These are phyloP conservation scores for Alcedo quadribrachys DNA, from an alignment of 2,797 vertebrate genomes.

Conservation along the genomic window DNA sequence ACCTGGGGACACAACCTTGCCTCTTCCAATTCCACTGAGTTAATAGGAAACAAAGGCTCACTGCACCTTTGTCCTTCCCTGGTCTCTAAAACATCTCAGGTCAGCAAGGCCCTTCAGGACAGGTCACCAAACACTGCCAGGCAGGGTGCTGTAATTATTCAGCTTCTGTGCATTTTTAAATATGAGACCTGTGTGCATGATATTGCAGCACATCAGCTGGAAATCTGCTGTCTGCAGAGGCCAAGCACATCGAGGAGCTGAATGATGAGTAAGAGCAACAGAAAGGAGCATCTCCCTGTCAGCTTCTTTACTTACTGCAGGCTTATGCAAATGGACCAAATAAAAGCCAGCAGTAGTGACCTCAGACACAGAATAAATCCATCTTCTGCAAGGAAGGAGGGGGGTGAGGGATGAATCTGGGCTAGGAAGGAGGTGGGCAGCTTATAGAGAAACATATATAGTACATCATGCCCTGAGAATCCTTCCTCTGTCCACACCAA, in stretches of 20 bases:
- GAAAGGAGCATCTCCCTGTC: constrained; percentile 14
- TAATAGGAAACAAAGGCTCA: constrained; percentile 46
- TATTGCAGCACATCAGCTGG: constrained; percentile 66
- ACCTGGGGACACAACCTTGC: not conserved
- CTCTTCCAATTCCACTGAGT: not conserved
- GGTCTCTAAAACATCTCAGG: not conserved
- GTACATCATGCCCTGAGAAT: not conserved
- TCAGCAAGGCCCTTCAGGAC: not conserved
- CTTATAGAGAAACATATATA: not conserved
- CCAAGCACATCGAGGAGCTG: constrained; percentile 52
- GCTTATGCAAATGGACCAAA: constrained; percentile 46
- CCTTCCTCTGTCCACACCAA: not conserved
- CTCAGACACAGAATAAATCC: constrained; percentile 57
- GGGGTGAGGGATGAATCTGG: not conserved
- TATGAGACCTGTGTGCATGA: constrained; percentile 52
- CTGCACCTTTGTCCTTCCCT: not conserved
- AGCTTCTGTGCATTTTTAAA: constrained; percentile 68
- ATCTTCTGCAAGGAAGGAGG: not conserved
- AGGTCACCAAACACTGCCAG: not conserved
- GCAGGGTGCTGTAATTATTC: constrained; percentile 68
- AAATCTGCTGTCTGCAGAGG: constrained; percentile 72
- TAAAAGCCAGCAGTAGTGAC: constrained; percentile 34
- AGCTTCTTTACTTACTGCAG: constrained; percentile 2
- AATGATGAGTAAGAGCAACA: constrained; percentile 52
- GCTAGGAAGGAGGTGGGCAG: not conserved